Evolutionary conservation across 2,113 vertebrate species (phyloP).

Genomic region (Sceloporus tristichus): DNA sequence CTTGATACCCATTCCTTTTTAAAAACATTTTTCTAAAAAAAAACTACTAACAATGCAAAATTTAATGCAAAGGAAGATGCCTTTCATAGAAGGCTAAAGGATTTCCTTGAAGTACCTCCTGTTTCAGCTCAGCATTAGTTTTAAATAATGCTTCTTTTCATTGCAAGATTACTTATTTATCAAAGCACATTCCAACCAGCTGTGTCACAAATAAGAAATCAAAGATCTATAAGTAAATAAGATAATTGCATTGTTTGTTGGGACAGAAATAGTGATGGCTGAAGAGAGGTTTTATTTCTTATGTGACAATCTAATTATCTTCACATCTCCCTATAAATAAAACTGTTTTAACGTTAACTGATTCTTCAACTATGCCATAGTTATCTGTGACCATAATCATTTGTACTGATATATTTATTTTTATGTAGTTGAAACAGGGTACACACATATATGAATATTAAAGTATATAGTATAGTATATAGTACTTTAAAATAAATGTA

Average conservation of each 20-base stretch:
- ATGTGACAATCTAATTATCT: neutral
- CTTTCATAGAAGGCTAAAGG: no score
- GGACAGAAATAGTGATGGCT: neutral
- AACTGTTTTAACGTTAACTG: neutral
- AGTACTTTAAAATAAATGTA: conserved; percentile 41
- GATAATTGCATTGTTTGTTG: neutral
- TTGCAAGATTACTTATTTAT: neutral
- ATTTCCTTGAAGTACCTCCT: neutral
- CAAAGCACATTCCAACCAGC: neutral
- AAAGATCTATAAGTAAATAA: neutral
- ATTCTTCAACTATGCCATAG: neutral
- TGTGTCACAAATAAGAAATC: neutral
- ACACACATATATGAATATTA: neutral
- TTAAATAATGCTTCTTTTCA: neutral
- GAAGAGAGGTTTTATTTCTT: neutral
- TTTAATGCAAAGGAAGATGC: no score
- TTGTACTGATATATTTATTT: neutral
- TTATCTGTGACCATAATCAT: neutral
- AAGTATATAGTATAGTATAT: neutral
- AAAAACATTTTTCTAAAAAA: no score
- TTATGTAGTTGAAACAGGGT: neutral
- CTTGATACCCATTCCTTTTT: no score
- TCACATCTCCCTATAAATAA: neutral
- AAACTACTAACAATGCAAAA: no score
- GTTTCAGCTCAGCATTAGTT: neutral